These are phyloP conservation scores for Indicator maculatus DNA, from an alignment of 2,113 vertebrate species.

Conservation along the genomic window DNA sequence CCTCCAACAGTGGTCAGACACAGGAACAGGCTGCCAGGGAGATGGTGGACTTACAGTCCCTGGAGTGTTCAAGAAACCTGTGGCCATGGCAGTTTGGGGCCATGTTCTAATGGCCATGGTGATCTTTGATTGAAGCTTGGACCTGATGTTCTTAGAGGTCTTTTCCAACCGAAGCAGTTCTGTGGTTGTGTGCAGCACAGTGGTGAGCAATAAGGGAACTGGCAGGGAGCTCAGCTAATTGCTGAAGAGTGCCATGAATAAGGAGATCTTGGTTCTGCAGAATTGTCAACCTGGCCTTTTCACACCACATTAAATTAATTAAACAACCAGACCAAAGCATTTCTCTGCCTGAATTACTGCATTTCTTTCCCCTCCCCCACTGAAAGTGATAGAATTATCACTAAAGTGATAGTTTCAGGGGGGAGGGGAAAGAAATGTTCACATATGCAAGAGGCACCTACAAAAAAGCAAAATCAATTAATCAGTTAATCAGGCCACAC, in stretches of 20 bases:
- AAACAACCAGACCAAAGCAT: slow-evolving; percentile 23
- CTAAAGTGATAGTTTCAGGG: too few relatives aligned
- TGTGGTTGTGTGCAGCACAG: not conserved
- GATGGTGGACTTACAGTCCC: too few relatives aligned
- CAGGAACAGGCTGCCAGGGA: too few relatives aligned
- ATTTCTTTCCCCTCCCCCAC: not conserved
- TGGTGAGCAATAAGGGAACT: not conserved
- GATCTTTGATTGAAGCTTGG: too few relatives aligned
- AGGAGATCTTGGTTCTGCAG: not conserved
- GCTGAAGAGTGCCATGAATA: not conserved
- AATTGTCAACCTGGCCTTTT: slow-evolving; percentile 4
- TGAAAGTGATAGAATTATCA: not conserved
- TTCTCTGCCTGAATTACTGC: not conserved
- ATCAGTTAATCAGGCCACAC: slow-evolving; percentile 14
- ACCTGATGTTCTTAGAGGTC: too few relatives aligned
- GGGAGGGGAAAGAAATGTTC: not conserved
- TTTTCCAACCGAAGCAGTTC: too few relatives aligned
- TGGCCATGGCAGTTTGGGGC: too few relatives aligned
- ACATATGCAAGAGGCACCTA: not conserved
- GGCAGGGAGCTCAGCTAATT: rapidly evolving
- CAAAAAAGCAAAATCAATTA: not conserved
- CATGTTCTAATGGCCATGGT: too few relatives aligned
- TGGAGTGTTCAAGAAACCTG: too few relatives aligned
- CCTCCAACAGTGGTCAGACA: too few relatives aligned
- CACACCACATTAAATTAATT: slow-evolving; percentile 31